Base-by-base conservation (phyloP, 2,797 vertebrate species). In the Clarias fuscus region DNA sequence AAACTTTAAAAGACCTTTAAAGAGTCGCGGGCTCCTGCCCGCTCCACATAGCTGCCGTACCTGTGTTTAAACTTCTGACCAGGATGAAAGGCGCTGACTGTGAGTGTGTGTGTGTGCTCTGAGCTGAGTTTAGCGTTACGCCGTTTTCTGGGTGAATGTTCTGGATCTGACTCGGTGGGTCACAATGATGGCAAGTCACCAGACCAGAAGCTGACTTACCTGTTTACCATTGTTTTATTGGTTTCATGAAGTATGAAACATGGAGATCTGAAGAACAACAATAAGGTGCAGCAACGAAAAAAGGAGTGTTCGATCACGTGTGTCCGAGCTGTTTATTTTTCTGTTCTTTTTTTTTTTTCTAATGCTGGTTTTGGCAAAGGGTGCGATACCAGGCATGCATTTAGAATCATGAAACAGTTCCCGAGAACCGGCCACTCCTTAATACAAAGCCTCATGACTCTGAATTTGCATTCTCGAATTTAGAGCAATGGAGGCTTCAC, bases 1-100 rank as follows among this genome's bases (percentile, higher is more conserved):
- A 65, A 76, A 68, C 72, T 78, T 85, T 78, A 67, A 58, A 48
- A 78, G 40, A 37, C 27, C 75, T 27, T 68, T 56, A 67, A 48
- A 33, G 5, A 53, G 58, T 61, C 6, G 22, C 7, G 56, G 64
- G 18, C 24, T 14, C 24, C 33, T 70, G 76, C 56, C 0, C 2
- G 18, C 75, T 56, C n/a, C 3, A 58, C 73, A 58, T 30, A 56
- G 48, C 75, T 83, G 48, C 71, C 4, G 37, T 72, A 72, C 64
- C 61, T 30, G 62, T 67, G 40, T 53, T 82, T 20, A 30, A 71
- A 78, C 15, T 59, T 62, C 30, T 58, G 56, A 20, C 2, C 58
- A 15, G 76, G 56, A 61, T 79, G 76, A 77, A 22, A 33, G 56
- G 56, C 58, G 0, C 48, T 56, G 72, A 7, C 10, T 17, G n/a